Percentiles rank a stretch among this genome's conserved stretches.
Conservation (phyloP, 2,113 vertebrate species). For the Amphilophus citrinellus region DNA sequence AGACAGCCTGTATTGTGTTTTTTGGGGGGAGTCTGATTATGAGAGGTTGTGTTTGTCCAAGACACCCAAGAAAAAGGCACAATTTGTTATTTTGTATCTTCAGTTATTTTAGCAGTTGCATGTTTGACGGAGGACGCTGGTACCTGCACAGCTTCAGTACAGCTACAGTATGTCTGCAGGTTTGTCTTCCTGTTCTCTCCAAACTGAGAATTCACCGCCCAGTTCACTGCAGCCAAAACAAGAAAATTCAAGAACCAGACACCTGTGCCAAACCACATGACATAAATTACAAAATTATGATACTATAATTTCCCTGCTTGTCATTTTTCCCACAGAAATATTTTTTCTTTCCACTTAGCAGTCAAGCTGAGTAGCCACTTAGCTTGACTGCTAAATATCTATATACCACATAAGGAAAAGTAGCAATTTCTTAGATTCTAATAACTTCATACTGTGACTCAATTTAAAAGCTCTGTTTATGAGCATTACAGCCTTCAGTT, state of each 20-base stretch:
- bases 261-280: background rate
- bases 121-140: background rate
- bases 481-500: background rate
- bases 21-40: background rate
- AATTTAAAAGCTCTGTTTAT: constrained; percentile 9
- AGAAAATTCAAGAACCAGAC: background rate
- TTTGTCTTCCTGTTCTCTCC: constrained; percentile 15
- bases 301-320: background rate
- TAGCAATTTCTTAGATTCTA: background rate
- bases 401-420: constrained; percentile 8
- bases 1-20: background rate
- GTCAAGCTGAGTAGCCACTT: too few species aligned
- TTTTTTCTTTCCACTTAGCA: too few species aligned
- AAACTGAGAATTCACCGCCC: background rate
- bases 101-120: background rate
- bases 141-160: background rate
- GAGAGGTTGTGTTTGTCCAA: background rate
- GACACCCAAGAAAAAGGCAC: background rate
- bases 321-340: background rate
- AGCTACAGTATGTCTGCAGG: background rate
- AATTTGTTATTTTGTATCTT: background rate
- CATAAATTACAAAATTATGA: background rate
- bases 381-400: background rate
- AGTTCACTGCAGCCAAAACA: background rate
- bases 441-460: background rate